A percentile compares a stretch with the other conserved stretches of the same genome.
Evolutionary conservation across 2,113 vertebrate genomes (phyloP).

Genomic region (Coregonus clupeaformis): DNA sequence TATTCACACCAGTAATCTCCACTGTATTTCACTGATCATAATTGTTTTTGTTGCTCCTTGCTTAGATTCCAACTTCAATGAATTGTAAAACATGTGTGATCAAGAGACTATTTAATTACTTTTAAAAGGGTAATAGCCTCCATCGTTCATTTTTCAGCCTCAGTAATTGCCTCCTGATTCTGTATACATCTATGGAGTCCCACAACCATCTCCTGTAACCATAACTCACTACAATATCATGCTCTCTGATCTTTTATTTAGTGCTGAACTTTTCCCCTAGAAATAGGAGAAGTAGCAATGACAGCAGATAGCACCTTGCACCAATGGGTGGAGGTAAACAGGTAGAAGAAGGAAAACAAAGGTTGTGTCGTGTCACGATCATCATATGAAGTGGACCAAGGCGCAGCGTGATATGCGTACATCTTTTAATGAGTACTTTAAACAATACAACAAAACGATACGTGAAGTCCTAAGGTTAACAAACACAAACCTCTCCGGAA

Average conservation of each 20-base stretch:
- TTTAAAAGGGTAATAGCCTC: neutral
- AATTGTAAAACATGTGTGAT: neutral
- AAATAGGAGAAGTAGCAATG: neutral
- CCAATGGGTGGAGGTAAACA: neutral
- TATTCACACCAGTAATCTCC: neutral
- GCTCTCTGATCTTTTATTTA: conserved; percentile 28
- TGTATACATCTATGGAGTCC: neutral
- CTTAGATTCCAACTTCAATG: neutral
- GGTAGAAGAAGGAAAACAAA: neutral
- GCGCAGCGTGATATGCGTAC: no score
- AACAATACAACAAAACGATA: no score
- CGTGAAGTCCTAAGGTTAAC: no score
- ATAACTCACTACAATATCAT: neutral
- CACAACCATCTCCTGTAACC: neutral
- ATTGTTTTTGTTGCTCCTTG: neutral
- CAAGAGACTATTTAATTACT: neutral
- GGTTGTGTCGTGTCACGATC: neutral
- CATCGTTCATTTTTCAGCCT: neutral
- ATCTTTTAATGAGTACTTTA: no score
- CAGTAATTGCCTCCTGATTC: neutral
- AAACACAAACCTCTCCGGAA: no score
- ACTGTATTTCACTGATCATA: neutral
- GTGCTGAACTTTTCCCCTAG: neutral
- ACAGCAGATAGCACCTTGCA: neutral
- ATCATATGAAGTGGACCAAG: no score